A percentile compares a stretch with the other conserved stretches of the same genome.
Evolutionary conservation across 2,888 invertebrate genomes (phyloP).

Genomic region (Nymphalis urticae): DNA sequence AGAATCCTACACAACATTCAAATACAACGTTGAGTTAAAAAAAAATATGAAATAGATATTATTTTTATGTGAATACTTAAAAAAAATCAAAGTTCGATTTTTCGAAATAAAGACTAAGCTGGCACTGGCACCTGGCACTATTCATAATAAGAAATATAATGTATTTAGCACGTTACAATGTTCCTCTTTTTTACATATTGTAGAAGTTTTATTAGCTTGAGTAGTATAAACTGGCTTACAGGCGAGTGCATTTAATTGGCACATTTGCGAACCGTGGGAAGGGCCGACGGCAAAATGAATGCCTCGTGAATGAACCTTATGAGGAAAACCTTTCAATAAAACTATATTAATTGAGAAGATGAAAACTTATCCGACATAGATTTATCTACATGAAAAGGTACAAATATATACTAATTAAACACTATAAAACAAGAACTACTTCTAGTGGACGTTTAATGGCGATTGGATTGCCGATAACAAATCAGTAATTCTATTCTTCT

Average conservation of each 20-base stretch:
- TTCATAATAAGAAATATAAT: not conserved
- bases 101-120: not conserved
- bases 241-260: conserved; percentile 58
- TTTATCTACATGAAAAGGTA: too few species aligned
- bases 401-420: not conserved
- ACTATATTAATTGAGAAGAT: not conserved
- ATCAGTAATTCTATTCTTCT: not conserved
- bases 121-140: not conserved
- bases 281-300: conserved; percentile 34
- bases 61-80: too few species aligned
- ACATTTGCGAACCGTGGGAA: conserved; percentile 55
- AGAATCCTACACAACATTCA: not conserved
- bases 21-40: not conserved
- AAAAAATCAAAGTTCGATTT: too few species aligned
- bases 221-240: conserved; percentile 36
- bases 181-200: conserved; percentile 16
- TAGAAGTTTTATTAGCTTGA: conserved; percentile 28
- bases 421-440: not conserved
- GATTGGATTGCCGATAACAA: not conserved
- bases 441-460: not conserved
- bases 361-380: not conserved
- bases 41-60: too few species aligned
- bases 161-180: conserved; percentile 9
- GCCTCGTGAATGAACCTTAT: conserved; percentile 32
- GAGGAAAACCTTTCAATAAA: conserved; percentile 33